Percentiles rank a stretch among this genome's conserved stretches.
phyloP scores from a whole-genome alignment of 30 jellyfish, hydroid and myxozoan species.

The Catostylus mosaicus region DNA sequence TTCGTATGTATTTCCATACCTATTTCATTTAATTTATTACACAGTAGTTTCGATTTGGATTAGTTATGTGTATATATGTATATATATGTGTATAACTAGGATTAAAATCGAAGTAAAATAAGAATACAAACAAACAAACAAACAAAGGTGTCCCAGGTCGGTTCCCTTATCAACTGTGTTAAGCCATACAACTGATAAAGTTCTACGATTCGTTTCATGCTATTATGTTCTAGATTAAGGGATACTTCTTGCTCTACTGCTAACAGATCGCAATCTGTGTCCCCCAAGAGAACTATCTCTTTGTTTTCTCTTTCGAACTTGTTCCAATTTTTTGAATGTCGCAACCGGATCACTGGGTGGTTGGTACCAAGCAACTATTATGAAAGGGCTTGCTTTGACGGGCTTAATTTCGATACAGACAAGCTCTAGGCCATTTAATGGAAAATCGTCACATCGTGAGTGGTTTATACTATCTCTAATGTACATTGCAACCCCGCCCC shows the following conservation, averaged over 20 bases:
- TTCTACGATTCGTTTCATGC: conserved; percentile 40
- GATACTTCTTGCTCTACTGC: conserved; percentile 43
- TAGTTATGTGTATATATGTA: not conserved
- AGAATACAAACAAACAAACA: too few species aligned
- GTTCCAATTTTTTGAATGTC: conserved; percentile 37
- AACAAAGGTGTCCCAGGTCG: conserved; percentile 41
- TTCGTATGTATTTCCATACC: too few species aligned
- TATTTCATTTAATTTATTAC: too few species aligned
- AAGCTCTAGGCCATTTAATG: conserved; percentile 38
- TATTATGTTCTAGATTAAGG: conserved; percentile 34
- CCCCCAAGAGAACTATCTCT: conserved; percentile 41
- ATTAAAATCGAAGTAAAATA: too few species aligned
- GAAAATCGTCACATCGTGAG: conserved; percentile 31
- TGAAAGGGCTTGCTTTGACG: conserved; percentile 46
- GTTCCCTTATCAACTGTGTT: conserved; percentile 53
- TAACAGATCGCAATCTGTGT: conserved; percentile 44
- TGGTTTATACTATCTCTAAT: conserved; percentile 48
- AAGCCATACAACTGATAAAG: conserved; percentile 50
- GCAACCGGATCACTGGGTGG: conserved; percentile 47
- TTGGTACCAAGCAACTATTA: conserved; percentile 39
- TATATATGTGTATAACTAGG: not conserved
- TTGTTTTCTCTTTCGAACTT: conserved; percentile 52
- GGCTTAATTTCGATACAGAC: conserved; percentile 34
- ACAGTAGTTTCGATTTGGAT: not conserved
- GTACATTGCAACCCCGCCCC: conserved; percentile 69